Conservation (phyloP, 2,888 invertebrate genomes). For the Drepana falcataria region DNA sequence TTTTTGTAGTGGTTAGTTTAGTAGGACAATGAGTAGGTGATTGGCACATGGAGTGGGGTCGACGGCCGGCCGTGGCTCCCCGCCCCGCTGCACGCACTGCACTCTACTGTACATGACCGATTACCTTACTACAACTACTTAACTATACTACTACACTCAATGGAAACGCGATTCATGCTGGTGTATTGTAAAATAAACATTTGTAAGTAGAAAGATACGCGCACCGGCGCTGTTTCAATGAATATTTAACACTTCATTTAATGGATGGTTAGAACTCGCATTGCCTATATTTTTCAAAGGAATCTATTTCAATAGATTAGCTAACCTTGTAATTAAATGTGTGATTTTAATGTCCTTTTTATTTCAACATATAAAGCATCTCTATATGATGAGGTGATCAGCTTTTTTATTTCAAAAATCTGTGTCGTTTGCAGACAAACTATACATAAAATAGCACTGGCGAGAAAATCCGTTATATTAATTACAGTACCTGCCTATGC, state of each 20-base stretch:
- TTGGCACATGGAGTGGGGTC: constrained; percentile 34
- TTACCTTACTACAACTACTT: constrained; percentile 46
- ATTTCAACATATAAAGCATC: no score
- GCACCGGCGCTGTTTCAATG: no score
- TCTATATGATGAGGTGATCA: no score
- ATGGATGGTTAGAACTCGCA: no score
- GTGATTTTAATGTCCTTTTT: no score
- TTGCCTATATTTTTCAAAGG: no score
- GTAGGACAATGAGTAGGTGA: not conserved
- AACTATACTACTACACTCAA: constrained; percentile 31
- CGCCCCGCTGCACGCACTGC: constrained; percentile 35
- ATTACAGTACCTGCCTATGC: not conserved
- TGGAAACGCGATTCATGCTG: constrained; percentile 51
- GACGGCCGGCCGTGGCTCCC: constrained; percentile 59
- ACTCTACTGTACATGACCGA: constrained; percentile 51
- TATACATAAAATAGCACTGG: not conserved
- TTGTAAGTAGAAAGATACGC: constrained; percentile 1
- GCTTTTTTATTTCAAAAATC: no score
- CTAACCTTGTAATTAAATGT: no score
- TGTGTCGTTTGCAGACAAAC: not conserved
- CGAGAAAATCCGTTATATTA: constrained; percentile 2
- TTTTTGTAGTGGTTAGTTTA: no score
- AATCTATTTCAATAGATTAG: no score
- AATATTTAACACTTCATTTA: no score
- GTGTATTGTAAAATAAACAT: constrained; percentile 20